phyloP scores from a whole-genome alignment of 2,797 vertebrate species.

The Macropodus opercularis region DNA sequence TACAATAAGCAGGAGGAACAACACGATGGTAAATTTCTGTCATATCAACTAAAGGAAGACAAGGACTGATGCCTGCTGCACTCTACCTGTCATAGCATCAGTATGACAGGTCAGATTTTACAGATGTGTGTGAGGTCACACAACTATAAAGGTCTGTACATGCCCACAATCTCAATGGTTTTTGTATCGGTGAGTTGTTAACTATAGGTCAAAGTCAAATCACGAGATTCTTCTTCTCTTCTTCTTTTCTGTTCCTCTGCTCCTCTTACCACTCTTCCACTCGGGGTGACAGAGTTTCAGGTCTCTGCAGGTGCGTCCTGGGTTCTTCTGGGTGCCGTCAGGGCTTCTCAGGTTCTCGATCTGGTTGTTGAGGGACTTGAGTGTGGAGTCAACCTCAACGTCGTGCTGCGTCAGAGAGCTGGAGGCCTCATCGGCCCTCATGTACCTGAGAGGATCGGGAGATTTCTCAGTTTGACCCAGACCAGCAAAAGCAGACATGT shows the following conservation, averaged over 20 bases:
- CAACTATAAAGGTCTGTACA: too few relatives aligned
- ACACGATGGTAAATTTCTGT: too few relatives aligned
- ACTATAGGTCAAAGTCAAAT: too few relatives aligned
- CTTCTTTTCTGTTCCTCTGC: background rate
- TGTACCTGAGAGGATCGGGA: constrained; percentile 94
- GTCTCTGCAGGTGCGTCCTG: constrained; percentile 92
- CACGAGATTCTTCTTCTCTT: background rate
- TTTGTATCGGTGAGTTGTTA: too few relatives aligned
- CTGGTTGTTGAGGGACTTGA: constrained; percentile 95
- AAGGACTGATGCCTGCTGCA: too few relatives aligned
- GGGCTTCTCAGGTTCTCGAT: constrained; percentile 95
- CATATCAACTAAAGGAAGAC: too few relatives aligned
- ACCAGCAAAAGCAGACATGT: constrained; percentile 96
- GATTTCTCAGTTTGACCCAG: constrained; percentile 91
- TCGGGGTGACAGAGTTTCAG: constrained; percentile 94
- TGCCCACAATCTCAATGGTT: too few relatives aligned
- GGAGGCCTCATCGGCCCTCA: constrained; percentile 92
- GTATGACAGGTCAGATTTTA: too few relatives aligned
- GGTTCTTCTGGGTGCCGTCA: constrained; percentile 94
- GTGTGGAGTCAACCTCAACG: constrained; percentile 91
- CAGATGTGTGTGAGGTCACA: too few relatives aligned
- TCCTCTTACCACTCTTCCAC: constrained; percentile 93
- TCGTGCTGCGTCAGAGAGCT: constrained; percentile 89
- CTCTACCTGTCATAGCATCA: too few relatives aligned
- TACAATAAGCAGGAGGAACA: too few relatives aligned